Evolutionary conservation across 2,888 invertebrate genomes (phyloP), one percentile per base, ranked within the genome.

Genomic region (Rotaria socialis): DNA sequence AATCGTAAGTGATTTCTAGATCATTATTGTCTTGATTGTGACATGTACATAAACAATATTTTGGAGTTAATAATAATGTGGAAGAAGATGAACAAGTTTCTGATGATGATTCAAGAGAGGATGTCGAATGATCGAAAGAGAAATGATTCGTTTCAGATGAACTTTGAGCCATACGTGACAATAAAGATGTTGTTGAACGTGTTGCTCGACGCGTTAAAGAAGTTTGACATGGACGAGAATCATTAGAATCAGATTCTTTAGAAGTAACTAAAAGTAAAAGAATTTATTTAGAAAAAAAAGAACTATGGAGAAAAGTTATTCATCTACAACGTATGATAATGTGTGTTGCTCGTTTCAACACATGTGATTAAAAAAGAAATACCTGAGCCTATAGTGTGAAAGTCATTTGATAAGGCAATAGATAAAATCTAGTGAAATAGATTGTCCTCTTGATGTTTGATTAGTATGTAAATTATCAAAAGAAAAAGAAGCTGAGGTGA

Each of bases 141-240:
- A 43, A 80, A 80, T 67, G 35, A 67, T 16, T 35, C 16, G 19
- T 67, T 35, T 80, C 80, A 7, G 80, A 80, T 80, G 80, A 80
- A 80, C 80, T 80, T 47, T 80, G 80, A n/a, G 80, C 80, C 24
- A 47, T 47, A 14, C 80, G 80, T 47, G 47, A 80, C 16, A 67
- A 19, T 35, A 67, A 35, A 0, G 67, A 67, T 35, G 67, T 67
- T 80, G 80, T 80, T 47, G 80, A 80, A 47, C 80, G 80, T 41
- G 80, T 80, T 47, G 80, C 47, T 47, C 80, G 80, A 24, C 80
- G 43, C 0, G 80, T 80, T 80, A n/a, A 80, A 1, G 80, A 47
- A 1, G n/a, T 24, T 80, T 22, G 80, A 80, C 47, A 47, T 80
- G 14, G 16, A 10, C 67, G 67, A 16, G 67, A 35, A 27, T 56